Conservation (phyloP, 2,888 invertebrate species). For the Octonoba sinensis region DNA sequence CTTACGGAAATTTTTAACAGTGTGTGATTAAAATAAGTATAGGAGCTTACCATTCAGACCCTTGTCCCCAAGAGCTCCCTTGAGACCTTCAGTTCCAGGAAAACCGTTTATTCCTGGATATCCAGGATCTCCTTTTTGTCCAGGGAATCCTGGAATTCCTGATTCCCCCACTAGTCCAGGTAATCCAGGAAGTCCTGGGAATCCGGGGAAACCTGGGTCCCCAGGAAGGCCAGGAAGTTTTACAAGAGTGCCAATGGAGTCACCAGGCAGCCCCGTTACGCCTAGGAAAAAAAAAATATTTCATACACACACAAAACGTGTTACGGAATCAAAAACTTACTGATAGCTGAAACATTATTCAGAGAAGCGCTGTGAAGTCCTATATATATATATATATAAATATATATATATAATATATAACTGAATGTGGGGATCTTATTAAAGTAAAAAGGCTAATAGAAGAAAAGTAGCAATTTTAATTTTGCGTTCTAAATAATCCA, state of each 20-base stretch:
- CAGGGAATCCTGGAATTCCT: slow-evolving; percentile 67
- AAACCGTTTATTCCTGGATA: slow-evolving; percentile 39
- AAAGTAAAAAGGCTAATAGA: too few species aligned
- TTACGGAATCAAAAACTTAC: too few species aligned
- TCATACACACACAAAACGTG: too few species aligned
- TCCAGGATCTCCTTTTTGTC: slow-evolving; percentile 37
- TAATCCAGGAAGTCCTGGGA: slow-evolving; percentile 61
- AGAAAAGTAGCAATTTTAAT: too few species aligned
- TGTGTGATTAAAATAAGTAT: too few species aligned
- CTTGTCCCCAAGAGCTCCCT: slow-evolving; percentile 40
- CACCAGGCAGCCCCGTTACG: slow-evolving; percentile 65
- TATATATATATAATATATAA: too few species aligned
- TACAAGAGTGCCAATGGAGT: neutral
- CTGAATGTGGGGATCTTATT: too few species aligned
- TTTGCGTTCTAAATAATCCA: too few species aligned
- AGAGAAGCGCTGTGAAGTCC: neutral
- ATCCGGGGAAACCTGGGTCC: slow-evolving; percentile 65
- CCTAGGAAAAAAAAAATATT: slow-evolving; percentile 32
- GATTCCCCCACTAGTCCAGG: slow-evolving; percentile 68
- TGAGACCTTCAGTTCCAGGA: slow-evolving; percentile 34
- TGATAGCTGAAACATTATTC: too few species aligned
- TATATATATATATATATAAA: neutral
- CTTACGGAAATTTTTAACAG: too few species aligned
- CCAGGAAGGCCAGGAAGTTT: slow-evolving; percentile 50
- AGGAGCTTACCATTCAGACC: slow-evolving; percentile 25